Evolutionary conservation across 2,888 invertebrate species (phyloP).

Genomic region (Drosophila infuscata): DNA sequence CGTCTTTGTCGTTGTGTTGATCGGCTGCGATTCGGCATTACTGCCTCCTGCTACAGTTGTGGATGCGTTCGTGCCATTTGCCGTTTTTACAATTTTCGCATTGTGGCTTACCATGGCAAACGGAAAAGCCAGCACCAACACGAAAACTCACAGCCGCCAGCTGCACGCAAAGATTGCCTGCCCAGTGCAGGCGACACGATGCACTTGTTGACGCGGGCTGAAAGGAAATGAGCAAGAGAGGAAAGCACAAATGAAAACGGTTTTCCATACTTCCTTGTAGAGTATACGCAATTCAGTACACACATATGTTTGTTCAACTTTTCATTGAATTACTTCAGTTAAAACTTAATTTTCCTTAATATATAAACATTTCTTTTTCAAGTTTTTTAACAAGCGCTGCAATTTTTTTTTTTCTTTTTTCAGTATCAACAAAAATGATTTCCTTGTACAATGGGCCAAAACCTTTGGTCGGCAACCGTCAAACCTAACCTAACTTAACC

Average conservation of each 20-base stretch:
- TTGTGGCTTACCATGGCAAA: constrained; percentile 75
- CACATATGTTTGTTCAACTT: constrained; percentile 8
- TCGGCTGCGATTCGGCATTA: constrained; percentile 60
- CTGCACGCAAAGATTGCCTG: constrained; percentile 66
- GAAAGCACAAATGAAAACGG: constrained; percentile 24
- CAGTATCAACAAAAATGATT: no score
- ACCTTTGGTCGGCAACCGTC: no score
- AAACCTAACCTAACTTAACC: no score
- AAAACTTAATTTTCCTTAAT: not conserved
- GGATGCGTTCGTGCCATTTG: constrained; percentile 76
- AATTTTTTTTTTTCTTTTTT: not conserved
- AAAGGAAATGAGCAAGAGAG: constrained; percentile 32
- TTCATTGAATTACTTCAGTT: not conserved
- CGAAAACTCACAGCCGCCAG: constrained; percentile 68
- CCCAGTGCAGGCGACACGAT: constrained; percentile 35
- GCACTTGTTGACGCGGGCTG: constrained; percentile 63
- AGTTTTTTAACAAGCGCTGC: not conserved
- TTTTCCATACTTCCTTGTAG: constrained; percentile 12
- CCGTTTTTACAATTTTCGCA: constrained; percentile 79
- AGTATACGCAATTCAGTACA: constrained; percentile 31
- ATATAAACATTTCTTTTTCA: not conserved
- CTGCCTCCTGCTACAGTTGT: constrained; percentile 58
- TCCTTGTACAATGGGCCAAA: no score
- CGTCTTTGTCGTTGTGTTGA: constrained; percentile 50
- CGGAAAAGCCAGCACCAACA: constrained; percentile 18